Base-by-base conservation (phyloP, 2,888 invertebrate species). In the Sinohyriopsis cumingii region DNA sequence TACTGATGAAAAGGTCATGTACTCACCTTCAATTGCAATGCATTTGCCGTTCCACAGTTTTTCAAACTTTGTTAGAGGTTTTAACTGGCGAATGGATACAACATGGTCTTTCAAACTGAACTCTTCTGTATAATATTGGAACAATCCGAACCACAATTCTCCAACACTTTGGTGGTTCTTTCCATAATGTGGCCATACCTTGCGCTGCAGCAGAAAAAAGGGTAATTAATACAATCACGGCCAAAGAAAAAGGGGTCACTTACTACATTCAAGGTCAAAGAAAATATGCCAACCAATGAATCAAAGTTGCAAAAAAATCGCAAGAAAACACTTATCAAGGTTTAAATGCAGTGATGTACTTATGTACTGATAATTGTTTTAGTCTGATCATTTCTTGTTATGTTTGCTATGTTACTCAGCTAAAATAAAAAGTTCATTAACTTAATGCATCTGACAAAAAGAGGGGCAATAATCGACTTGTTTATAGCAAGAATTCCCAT, bases 41-140 rank as follows among this genome's bases (percentile, higher is more conserved):
- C 90, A 90, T 65, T 89, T 89, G 3, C 91, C 89, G 80, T 91
- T 91, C 93, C 93, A 93, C 53, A 91, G 87, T 82, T 93, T 93
- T 71, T 92, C 91, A 80, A 92, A 90, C 68, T 92, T 90, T 1
- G 90, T 89, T 59, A 93, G 84, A 2, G 88, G 88, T 54, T 86
- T 84, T 7, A 78, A 82, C 78, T 91, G 91, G 22, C 91, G 84
- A 56, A 92, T 92, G 62, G 89, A 89, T 57, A 92, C 89, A 3
- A 92, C 92, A 77, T 89, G 76, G 24, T 91, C 90, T 53, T 89
- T 88, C 77, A 91, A 90, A 81, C 91, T 90, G 84, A 92, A 93
- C 33, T 88, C 85, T 79, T 91, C 91, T 4, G 92, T 89, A 82
- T 92, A 93, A 84, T 91, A 93, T n/a, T 89, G 83, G 59, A 93